Percentiles rank a stretch among this genome's conserved stretches.
phyloP scores from a whole-genome alignment of 2,888 invertebrate genomes.

The Acrobasis suavella region DNA sequence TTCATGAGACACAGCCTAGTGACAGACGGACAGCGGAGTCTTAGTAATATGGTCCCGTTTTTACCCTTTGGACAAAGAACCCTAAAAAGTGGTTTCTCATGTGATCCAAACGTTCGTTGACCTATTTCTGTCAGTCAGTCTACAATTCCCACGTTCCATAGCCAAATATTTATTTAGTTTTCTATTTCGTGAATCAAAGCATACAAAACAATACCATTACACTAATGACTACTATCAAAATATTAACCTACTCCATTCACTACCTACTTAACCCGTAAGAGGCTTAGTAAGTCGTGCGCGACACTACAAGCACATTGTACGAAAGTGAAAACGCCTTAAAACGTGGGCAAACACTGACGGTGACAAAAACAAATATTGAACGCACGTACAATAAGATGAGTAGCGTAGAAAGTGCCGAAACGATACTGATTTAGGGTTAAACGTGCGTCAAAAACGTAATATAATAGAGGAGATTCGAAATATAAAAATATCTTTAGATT shows the following conservation, averaged over 20 bases:
- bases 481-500: not conserved
- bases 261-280: slow-evolving; percentile 42
- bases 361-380: slow-evolving; percentile 73
- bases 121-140: too few relatives aligned
- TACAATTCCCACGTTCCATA: too few relatives aligned
- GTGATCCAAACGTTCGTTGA: too few relatives aligned
- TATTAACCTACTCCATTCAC: slow-evolving; percentile 8
- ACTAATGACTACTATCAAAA: slow-evolving; percentile 14
- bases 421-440: slow-evolving; percentile 23
- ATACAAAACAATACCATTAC: not conserved
- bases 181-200: too few relatives aligned
- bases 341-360: slow-evolving; percentile 60
- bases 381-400: slow-evolving; percentile 58
- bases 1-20: too few relatives aligned
- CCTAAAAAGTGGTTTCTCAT: too few relatives aligned
- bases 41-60: too few relatives aligned
- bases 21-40: too few relatives aligned
- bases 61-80: too few relatives aligned
- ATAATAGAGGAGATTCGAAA: not conserved
- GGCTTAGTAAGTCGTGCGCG: slow-evolving; percentile 34
- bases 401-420: slow-evolving; percentile 47
- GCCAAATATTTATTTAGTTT: too few relatives aligned
- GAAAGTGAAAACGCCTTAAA: slow-evolving; percentile 80
- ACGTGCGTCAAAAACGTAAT: not conserved
- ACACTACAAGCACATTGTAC: slow-evolving; percentile 43